Conservation (phyloP, 1,140 invertebrate genomes). For the Laodelphax striatellus region DNA sequence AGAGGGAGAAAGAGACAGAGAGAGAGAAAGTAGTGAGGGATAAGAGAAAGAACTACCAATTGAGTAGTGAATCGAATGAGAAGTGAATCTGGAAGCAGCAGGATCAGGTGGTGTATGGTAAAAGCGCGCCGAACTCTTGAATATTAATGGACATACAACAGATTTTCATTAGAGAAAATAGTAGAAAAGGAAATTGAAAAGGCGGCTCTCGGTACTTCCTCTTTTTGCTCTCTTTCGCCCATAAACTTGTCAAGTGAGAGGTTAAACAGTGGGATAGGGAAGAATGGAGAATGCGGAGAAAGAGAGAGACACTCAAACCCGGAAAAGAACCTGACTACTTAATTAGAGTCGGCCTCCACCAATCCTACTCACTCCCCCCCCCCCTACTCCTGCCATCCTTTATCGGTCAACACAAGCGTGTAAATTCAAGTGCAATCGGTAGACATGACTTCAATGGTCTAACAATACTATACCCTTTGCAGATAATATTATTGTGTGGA, state of each 20-base stretch:
- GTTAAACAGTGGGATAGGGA: not conserved
- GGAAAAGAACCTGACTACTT: conserved; percentile 1
- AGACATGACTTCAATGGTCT: too few species aligned
- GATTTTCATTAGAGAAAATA: conserved; percentile 3
- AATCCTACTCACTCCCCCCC: not conserved
- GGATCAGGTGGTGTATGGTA: too few species aligned
- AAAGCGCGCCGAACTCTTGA: not conserved
- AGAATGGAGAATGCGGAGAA: not conserved
- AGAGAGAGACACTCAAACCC: not conserved
- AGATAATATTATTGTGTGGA: too few species aligned
- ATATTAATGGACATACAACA: conserved; percentile 2
- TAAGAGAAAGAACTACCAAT: too few species aligned
- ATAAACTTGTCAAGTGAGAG: not conserved
- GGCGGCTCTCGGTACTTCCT: not conserved
- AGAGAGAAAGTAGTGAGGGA: too few species aligned
- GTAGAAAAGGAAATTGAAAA: conserved; percentile 3
- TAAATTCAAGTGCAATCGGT: not conserved
- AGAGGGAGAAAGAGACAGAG: too few species aligned
- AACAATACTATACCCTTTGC: too few species aligned
- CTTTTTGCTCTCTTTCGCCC: not conserved
- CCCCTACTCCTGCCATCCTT: not conserved
- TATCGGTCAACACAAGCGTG: not conserved
- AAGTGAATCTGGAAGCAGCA: too few species aligned
- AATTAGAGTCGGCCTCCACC: not conserved
- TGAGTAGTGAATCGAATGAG: too few species aligned